Evolutionary conservation across 2,888 invertebrate species (phyloP).

Genomic region (Diachrysia chrysitis): DNA sequence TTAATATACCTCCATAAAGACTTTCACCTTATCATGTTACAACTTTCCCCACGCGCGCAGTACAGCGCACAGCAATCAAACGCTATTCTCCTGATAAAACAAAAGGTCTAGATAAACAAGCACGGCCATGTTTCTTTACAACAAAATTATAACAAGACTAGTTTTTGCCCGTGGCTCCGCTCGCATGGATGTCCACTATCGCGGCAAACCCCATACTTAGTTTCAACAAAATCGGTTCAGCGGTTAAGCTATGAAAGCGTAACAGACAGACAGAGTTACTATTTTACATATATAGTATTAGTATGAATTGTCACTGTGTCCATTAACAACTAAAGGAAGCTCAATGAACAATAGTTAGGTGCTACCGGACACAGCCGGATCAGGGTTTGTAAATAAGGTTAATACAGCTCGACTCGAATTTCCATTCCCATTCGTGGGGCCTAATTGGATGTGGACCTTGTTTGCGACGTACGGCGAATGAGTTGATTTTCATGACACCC

Average conservation of each 20-base stretch:
- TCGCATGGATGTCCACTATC: no score
- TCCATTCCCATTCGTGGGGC: slow-evolving; percentile 66
- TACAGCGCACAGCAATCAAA: neutral
- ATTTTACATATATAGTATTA: no score
- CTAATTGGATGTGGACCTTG: slow-evolving; percentile 69
- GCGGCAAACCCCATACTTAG: no score
- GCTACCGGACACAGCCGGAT: slow-evolving; percentile 52
- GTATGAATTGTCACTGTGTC: no score
- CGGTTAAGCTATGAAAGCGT: no score
- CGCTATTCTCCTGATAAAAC: neutral
- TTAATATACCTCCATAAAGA: no score
- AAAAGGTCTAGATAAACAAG: neutral
- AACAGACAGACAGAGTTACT: no score
- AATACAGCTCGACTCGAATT: slow-evolving; percentile 66
- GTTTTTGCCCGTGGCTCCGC: no score
- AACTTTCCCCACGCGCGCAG: neutral
- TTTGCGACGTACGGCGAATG: slow-evolving; percentile 60
- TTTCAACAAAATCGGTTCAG: no score
- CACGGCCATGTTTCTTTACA: no score
- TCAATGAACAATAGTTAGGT: slow-evolving; percentile 53
- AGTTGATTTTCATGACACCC: slow-evolving; percentile 71
- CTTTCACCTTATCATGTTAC: neutral
- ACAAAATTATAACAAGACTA: slow-evolving; percentile 47
- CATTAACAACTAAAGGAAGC: no score
- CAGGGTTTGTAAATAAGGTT: slow-evolving; percentile 65